Evolutionary conservation across 2,797 vertebrate genomes (phyloP).

Genomic region (Pyrrhura leucotis): DNA sequence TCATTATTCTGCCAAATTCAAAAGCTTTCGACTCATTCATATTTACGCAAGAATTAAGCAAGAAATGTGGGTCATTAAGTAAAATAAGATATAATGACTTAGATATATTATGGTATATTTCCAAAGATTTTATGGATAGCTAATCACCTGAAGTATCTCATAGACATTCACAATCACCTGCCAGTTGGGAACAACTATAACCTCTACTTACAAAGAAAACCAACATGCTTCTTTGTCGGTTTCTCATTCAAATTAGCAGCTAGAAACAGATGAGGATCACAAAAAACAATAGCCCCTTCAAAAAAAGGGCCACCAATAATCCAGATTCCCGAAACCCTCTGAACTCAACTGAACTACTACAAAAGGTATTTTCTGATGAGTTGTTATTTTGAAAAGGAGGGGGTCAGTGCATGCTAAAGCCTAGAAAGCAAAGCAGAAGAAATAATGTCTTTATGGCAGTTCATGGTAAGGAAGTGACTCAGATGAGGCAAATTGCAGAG

Average conservation of each 20-base stretch:
- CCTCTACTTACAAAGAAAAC: background rate
- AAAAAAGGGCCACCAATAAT: background rate
- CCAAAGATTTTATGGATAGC: background rate
- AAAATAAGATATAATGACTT: background rate
- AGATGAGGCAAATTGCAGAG: slow-evolving; percentile 40
- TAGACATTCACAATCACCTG: background rate
- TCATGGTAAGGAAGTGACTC: slow-evolving; percentile 41
- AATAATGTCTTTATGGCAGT: slow-evolving; percentile 2
- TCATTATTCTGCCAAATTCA: background rate
- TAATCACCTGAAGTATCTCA: background rate
- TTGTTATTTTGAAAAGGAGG: slow-evolving; percentile 29
- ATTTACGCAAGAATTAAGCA: background rate
- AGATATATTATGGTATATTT: background rate
- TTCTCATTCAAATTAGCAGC: background rate
- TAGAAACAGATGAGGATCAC: background rate
- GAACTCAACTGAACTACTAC: background rate
- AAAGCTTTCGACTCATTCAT: background rate
- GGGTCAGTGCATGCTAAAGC: slow-evolving; percentile 32
- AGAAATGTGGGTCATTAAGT: background rate
- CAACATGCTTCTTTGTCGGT: background rate
- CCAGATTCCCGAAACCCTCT: background rate
- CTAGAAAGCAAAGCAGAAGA: slow-evolving; percentile 41
- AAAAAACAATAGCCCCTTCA: background rate
- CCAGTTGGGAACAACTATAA: background rate
- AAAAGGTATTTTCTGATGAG: slow-evolving; percentile 5